Evolutionary conservation across 2,888 invertebrate genomes (phyloP), one percentile per base, ranked within the genome.

Genomic region (Mongoloraphidia duomilia): DNA sequence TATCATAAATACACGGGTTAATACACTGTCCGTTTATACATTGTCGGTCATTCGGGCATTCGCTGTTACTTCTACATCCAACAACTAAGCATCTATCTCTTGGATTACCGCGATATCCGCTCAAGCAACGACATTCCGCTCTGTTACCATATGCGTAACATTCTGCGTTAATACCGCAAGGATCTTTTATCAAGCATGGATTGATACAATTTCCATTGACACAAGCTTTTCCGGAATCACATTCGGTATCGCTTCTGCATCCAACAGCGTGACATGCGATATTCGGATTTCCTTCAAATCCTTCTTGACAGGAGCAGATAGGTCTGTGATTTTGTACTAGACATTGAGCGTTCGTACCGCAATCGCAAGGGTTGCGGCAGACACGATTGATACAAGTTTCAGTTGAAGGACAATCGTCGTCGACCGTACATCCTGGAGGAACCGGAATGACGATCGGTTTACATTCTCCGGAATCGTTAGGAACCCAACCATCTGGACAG

Each of bases 211-310:
- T 84, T 52, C 82, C 83, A 62, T 90, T 89, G 37, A 88, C 70
- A 61, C 93, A 93, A 47, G 87, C 84, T 64, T 87, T 83, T 56
- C 83, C 81, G 5, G 82, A 79, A 55, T 82, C 82, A 63, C 93
- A 93, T 63, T 92, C 90, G 1, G 84, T 81, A 62, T 91, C 82
- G 8, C 79, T 76, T 52, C 83, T 77, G 63, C 92, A 93, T 39
- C 91, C 91, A 36, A 89, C 81, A 17, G 82, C 74, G 58, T 79
- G 77, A 63, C 93, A 93, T 44, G 77, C 75, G 35, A 82, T 76
- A 61, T 90, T 84, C 3, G 93, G 90, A 68, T 92, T 85, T 42
- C 93, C 93, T 61, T 88, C 86, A 61, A 75, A 88, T 35, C 89
- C 90, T 59, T 83, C 77, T 58, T 79, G 75, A 63, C 93, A 93